Base-by-base conservation (phyloP, 1,140 invertebrate genomes). In the Camponotus vicinus region DNA sequence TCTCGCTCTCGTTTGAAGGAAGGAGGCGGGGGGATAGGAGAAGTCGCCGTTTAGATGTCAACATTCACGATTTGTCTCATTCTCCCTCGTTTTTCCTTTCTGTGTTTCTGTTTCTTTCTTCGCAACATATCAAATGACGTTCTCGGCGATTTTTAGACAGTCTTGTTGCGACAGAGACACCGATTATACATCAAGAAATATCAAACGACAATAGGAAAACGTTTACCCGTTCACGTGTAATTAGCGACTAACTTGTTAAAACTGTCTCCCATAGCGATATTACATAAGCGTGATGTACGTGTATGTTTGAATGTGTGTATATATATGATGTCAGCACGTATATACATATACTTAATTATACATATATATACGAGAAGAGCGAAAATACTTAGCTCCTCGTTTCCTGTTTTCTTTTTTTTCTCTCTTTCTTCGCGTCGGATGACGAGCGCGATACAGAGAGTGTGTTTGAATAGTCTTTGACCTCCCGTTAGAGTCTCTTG, bases 101-200 rank as follows among this genome's bases (percentile, higher is more conserved):
- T 64, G 13, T 13, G 34, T 34, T 27, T 45, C 21, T 21, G 7
- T 55, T 80, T 57, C 63, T 27, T 82, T 37, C 40, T 40, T 42
- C n/a, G 55, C 78, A 71, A 71, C 64, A 1, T 15, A 52, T 52
- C 27, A 7, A 75, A 73, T 21, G 37, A 34, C 40, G 18, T 49
- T 27, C n/a, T 52, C 55, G 40, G 67, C 79, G 55, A 75, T 61
- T 83, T 52, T 61, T 40, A 55, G 57, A 82, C 55, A 45, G 9
- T 83, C 70, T 87, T 84, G 64, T 69, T 88, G 89, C 88, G 88
- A 92, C 83, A 90, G 82, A 86, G 85, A 94, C 91, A 94, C 83
- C 90, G 92, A 93, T 83, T 83, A 83, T 92, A 95, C 93, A 95
- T 92, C 90, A 91, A 94, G 92, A 94, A 91, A 93, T 93, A 94